phyloP scores from a whole-genome alignment of 2,888 invertebrate genomes.

The Melanostoma mellinum region DNA sequence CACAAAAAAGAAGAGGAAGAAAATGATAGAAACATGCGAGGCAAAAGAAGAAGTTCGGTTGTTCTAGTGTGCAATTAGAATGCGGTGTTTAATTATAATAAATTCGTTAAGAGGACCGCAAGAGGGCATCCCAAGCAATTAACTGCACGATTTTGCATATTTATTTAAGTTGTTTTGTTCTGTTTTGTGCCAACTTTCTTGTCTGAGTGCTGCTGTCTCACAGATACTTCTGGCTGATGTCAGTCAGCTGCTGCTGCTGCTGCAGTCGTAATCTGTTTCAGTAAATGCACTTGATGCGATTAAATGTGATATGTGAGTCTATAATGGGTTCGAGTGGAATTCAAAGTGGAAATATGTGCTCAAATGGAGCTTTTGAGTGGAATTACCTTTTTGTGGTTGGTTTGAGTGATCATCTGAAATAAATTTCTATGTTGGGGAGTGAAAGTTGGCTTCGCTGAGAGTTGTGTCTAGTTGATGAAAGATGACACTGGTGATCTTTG shows the following conservation, averaged over 20 bases:
- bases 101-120: slow-evolving; percentile 65
- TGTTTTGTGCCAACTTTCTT: slow-evolving; percentile 22
- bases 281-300: slow-evolving; percentile 19
- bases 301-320: neutral
- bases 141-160: slow-evolving; percentile 67
- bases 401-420: slow-evolving; percentile 12
- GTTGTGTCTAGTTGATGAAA: slow-evolving; percentile 1
- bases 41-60: slow-evolving; percentile 23
- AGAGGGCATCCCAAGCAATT: slow-evolving; percentile 58
- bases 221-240: slow-evolving; percentile 34
- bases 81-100: slow-evolving; percentile 72
- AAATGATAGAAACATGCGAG: neutral
- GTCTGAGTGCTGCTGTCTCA: slow-evolving; percentile 36
- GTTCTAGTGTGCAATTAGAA: slow-evolving; percentile 54
- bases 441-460: neutral
- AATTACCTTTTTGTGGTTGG: neutral
- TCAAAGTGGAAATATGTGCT: neutral
- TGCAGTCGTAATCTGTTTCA: neutral
- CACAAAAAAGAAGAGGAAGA: slow-evolving; percentile 6
- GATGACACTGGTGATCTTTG: slow-evolving; percentile 3
- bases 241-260: slow-evolving; percentile 58
- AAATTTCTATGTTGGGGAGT: neutral
- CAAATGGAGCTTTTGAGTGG: slow-evolving; percentile 25
- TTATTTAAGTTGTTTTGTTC: slow-evolving; percentile 1
- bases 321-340: neutral